Base-by-base conservation (phyloP, 2,113 vertebrate species). In the Geococcyx californianus region DNA sequence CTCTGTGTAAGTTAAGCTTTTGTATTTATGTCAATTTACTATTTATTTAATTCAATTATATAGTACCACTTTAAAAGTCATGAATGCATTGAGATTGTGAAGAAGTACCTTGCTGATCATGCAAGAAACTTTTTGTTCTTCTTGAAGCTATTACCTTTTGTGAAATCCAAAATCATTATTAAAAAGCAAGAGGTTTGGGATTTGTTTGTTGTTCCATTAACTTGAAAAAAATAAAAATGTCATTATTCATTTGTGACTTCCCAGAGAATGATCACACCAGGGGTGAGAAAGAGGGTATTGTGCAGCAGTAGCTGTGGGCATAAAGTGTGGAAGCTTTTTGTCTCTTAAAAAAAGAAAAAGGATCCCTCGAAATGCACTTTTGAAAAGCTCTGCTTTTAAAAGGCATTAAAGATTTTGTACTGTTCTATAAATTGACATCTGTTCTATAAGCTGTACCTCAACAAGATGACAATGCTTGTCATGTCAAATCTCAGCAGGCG, bases 401-500 rank as follows among this genome's bases (percentile, higher is more conserved):
- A 95, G 58, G 25, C 85, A 85, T 96, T 96, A 96, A 94, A 97
- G 92, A 88, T 95, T 97, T 97, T 97, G 90, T 95, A 79, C 96
- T 94, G 87, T 89, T 52, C 94, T 97, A 91, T 97, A 97, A 98
- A 98, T 91, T 94, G 95, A 96, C 89, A 96, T 90, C 77, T 96
- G 95, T 94, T 97, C 90, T 96, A 60, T 84, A 79, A 77, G 72
- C 73, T 94, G 75, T 82, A 95, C 88, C 95, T 98, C 95, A 94
- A 70, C 77, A 95, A 97, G 95, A 97, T 84, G 96, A 98, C 98
- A 98, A 87, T 81, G 77, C 95, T 87, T 98, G 97, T 98, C 98
- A 98, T 97, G 98, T 98, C 93, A 96, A 98, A 98, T 98, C 98
- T 98, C 97, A 95, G 95, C 78, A 96, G 97, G 94, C 91, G 68